A percentile compares a stretch with the other conserved stretches of the same genome.
phyloP scores from a whole-genome alignment of 2,113 vertebrate species.

The Rhinopomastus cyanomelas region DNA sequence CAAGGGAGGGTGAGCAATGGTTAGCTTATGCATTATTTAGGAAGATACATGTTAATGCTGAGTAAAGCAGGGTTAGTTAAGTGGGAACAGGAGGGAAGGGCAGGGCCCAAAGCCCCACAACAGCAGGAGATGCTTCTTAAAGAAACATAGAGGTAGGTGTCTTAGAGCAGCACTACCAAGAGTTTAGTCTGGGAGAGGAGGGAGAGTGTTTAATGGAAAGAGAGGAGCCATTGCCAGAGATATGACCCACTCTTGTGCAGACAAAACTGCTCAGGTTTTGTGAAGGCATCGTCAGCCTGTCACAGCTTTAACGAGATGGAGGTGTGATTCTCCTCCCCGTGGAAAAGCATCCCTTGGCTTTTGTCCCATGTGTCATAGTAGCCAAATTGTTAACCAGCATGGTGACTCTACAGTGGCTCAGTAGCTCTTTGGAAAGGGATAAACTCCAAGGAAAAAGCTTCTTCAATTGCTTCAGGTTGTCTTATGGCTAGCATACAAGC shows the following conservation, averaged over 20 bases:
- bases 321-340: neutral
- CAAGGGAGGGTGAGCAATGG: conserved; percentile 40
- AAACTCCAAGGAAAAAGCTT: neutral
- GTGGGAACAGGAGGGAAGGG: neutral
- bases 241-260: neutral
- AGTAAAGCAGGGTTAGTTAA: conserved; percentile 26
- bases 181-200: neutral
- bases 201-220: neutral
- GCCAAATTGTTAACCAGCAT: neutral
- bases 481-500: neutral
- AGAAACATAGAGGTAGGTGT: neutral
- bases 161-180: neutral
- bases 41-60: conserved; percentile 44
- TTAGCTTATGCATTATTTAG: conserved; percentile 66
- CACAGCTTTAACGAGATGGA: neutral
- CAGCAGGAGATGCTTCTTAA: neutral
- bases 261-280: neutral
- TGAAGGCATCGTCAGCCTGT: neutral
- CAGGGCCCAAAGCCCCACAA: neutral
- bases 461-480: neutral
- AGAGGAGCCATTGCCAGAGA: neutral
- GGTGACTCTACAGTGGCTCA: neutral
- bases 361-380: neutral
- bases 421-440: neutral
- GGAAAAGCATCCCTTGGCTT: neutral